Evolutionary conservation across 2,888 invertebrate species (phyloP), one percentile per base, ranked within the genome.

Genomic region (Hylaea fasciaria): DNA sequence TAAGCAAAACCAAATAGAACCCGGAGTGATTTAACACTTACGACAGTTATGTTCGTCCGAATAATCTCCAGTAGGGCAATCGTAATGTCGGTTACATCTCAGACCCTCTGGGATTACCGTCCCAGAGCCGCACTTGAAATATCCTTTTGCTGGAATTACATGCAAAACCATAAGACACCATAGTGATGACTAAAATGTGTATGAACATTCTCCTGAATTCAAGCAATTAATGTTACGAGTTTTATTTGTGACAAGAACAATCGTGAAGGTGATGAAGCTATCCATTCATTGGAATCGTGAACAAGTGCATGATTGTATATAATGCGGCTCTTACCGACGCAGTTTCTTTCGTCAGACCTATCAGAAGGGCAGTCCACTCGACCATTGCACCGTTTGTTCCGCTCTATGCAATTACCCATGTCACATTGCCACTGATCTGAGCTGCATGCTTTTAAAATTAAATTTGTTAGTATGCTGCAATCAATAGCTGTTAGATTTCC

Each of bases 1-100:
- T 66, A 66, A 65, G 55, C 69, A 59, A 64, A 70, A 32, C 53
- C 45, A 14, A 69, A 57, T 57, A 64, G 65, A 32, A 69, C 65
- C 69, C 50, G 67, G 54, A 67, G 68, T 59, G 64, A 63, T 69
- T 53, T 53, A 63, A 57, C 83, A 95, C 95, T 95, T 95, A 95
- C 95, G 94, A 93, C 96, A 96, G 81, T 94, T 93, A 74, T 93
- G 93, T 89, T 96, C 96, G 83, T 97, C 96, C 40, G 95, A 95
- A 81, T 94, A 93, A 91, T 97, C 96, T 62, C 84, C 89, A 39
- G 61, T 66, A 71, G 87, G 85, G 83, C 96, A 96, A 91, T 96
- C 95, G 73, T 93, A 92, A 59, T 86, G 87, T 51, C 93, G 93
- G 87, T 96, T 94, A 86, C 96, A 96, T 78, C 93, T 89, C 80